Evolutionary conservation across 2,113 vertebrate species (phyloP), one percentile per base, ranked within the genome.

Genomic region (Erpornis zantholeuca): DNA sequence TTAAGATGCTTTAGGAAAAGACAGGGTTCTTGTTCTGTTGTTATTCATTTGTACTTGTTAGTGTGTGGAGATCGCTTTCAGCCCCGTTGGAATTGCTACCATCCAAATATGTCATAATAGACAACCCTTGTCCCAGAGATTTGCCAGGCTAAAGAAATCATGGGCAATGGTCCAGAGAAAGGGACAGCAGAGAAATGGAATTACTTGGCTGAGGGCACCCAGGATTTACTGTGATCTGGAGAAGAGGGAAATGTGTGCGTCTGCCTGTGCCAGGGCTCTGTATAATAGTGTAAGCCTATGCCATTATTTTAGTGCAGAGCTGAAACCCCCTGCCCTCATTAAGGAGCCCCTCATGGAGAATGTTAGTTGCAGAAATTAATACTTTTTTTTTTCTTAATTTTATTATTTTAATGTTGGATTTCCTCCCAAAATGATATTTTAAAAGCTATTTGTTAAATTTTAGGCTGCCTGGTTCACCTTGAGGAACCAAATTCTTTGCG

Each of bases 41-140:
- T 92, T 95, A 87, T 82, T 95, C 69, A 75, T 92, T 89, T 84
- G 52, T 82, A 84, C 61, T 95, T 92, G 56, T 94, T 95, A 90
- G 76, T 60, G 70, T 66, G 56, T 52, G 53, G 82, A 88, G 76
- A 42, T 92, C 52, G 85, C 76, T 88, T 92, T 95, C 82, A 92
- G 44, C 31, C 68, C 35, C 57, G 49, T 35, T 92, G 85, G 76
- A 88, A 86, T n/a, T 5, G 2, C 60, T 64, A 47, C 64, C 31
- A 75, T 92, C 56, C 77, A 92, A 94, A 88, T 60, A 70, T 78
- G 47, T 84, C 76, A 66, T 77, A 94, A 92, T 45, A 90, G 68
- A 95, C 76, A 83, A 8, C n/a, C 27, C 72, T 86, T 88, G 88
- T 86, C 72, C 44, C 64, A 92, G 59, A 86, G 82, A 86, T 93